Percentiles rank a stretch among this genome's conserved stretches.
These are phyloP conservation scores for Drosophila peninsularis DNA, from an alignment of 2,888 invertebrate species.

Conservation along the genomic window DNA sequence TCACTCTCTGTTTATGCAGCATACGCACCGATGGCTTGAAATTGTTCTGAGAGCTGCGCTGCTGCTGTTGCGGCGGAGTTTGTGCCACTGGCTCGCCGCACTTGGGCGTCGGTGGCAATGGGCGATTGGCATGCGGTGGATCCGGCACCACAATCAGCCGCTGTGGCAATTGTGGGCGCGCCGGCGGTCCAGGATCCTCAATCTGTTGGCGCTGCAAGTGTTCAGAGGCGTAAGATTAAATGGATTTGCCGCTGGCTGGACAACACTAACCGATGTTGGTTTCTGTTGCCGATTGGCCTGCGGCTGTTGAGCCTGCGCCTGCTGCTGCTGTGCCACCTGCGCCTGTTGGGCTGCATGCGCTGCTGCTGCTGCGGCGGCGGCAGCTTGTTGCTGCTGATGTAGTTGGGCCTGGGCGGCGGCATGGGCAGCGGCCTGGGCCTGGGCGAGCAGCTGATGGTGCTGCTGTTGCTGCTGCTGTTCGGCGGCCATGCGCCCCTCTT, in stretches of 20 bases:
- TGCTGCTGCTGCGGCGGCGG: slow-evolving; percentile 86
- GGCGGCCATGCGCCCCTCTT: slow-evolving; percentile 90
- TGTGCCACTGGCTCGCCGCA: slow-evolving; percentile 81
- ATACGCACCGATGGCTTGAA: slow-evolving; percentile 94
- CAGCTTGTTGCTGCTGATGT: slow-evolving; percentile 85
- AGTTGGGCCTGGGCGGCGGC: slow-evolving; percentile 82
- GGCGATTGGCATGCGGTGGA: slow-evolving; percentile 88
- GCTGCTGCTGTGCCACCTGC: slow-evolving; percentile 81
- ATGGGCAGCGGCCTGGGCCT: slow-evolving; percentile 75
- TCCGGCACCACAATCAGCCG: slow-evolving; percentile 96
- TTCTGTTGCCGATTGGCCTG: slow-evolving; percentile 87
- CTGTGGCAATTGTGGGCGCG: slow-evolving; percentile 94
- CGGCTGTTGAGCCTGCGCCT: slow-evolving; percentile 85
- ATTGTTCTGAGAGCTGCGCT: slow-evolving; percentile 92
- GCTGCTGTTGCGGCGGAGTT: slow-evolving; percentile 85
- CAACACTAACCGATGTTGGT: slow-evolving; percentile 83
- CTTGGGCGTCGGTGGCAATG: slow-evolving; percentile 84
- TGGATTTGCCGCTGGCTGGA: neutral
- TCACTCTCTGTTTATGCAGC: slow-evolving; percentile 27
- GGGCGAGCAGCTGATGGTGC: slow-evolving; percentile 79
- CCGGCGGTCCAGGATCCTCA: slow-evolving; percentile 94
- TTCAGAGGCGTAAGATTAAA: slow-evolving; percentile 15
- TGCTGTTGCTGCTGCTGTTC: slow-evolving; percentile 86
- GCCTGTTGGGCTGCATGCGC: slow-evolving; percentile 72
- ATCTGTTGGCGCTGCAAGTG: slow-evolving; percentile 83